Base-by-base conservation (phyloP, 2,797 vertebrate species). In the Buphagus erythrorhynchus region DNA sequence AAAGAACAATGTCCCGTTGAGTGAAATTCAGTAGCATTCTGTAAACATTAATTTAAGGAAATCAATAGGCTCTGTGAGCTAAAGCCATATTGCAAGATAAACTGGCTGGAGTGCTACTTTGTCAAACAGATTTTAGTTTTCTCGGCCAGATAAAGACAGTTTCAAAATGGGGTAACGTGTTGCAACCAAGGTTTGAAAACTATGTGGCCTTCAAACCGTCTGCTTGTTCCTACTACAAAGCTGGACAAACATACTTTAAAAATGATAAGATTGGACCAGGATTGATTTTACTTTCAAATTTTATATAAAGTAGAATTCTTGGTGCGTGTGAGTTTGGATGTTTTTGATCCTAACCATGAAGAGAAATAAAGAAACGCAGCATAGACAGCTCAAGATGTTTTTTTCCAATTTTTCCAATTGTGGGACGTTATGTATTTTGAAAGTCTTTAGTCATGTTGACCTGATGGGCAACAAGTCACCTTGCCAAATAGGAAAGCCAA, bases 111-210 rank as follows among this genome's bases (percentile, higher is more conserved):
- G 98, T 98, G 98, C 98, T 98, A 99, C 98, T 99, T 99, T 98
- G 98, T 98, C 98, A 99, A 99, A 99, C 98, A 99, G 98, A 99
- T 99, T 98, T 99, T 98, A 98, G 98, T 99, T 99, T 99, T 98
- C 98, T 98, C 98, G 98, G 98, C 92, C 95, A 99, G 98, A 99
- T 98, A 97, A 98, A 98, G 98, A 98, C 96, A 92, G 97, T 98
- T 98, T 98, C 98, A 98, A 98, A 98, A 98, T 94, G 98, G 98
- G 88, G 94, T 96, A 97, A 97, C 96, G 97, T 98, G 98, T 98
- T 97, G 98, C 98, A 98, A 98, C 98, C 98, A 98, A 98, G 98
- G 98, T 98, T 98, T 97, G 97, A 97, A 98, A 98, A 98, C 97
- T 97, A 98, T 98, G 98, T 95, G 98, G 97, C 97, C 97, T 98